phyloP scores from a whole-genome alignment of 2,113 vertebrate species.

The Henicopernis longicauda region DNA sequence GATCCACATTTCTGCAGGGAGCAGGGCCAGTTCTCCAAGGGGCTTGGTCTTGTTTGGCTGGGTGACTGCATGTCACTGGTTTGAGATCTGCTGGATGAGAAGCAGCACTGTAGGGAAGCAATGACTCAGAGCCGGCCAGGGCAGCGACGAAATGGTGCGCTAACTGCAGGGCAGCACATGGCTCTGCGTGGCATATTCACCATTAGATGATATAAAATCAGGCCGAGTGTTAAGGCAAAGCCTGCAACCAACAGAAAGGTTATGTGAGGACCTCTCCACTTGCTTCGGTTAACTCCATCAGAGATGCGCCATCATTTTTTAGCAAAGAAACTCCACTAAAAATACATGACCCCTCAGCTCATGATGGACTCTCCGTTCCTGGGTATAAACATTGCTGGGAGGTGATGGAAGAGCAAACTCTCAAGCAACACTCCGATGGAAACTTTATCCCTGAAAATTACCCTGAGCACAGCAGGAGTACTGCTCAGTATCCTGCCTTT shows the following conservation, averaged over 20 bases:
- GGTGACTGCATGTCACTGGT: neutral
- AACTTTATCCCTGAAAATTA: conserved; percentile 16
- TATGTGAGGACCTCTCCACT: neutral
- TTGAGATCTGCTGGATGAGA: neutral
- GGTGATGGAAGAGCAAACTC: neutral
- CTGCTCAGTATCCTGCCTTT: neutral
- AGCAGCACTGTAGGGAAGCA: neutral
- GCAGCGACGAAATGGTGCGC: neutral
- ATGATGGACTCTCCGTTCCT: neutral
- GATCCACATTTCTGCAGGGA: neutral
- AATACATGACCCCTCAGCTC: neutral
- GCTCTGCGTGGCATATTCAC: neutral
- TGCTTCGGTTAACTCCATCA: neutral
- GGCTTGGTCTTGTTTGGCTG: neutral
- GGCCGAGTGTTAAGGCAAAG: neutral
- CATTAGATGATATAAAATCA: neutral
- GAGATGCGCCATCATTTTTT: neutral
- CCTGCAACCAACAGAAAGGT: neutral
- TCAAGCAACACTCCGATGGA: neutral
- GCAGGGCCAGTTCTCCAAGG: neutral
- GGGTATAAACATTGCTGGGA: neutral
- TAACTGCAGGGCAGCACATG: neutral
- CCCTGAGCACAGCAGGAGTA: conserved; percentile 9
- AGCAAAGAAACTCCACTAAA: neutral
- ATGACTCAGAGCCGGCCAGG: neutral